phyloP scores from a whole-genome alignment of 2,888 invertebrate genomes.

The Cataglyphis altisquamis region DNA sequence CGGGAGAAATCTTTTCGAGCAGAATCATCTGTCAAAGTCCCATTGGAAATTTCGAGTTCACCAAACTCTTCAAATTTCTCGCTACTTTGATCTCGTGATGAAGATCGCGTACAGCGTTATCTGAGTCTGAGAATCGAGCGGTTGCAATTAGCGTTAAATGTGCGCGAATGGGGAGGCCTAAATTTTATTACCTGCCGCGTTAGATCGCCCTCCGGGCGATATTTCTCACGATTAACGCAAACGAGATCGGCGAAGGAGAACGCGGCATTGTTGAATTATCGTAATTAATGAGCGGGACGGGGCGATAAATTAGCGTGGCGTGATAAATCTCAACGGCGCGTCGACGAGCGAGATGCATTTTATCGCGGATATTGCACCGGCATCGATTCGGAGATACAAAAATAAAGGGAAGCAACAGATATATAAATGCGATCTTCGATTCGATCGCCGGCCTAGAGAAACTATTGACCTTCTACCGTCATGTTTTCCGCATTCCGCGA shows the following conservation, averaged over 20 bases:
- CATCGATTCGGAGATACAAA: conserved; percentile 34
- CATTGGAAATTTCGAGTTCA: neutral
- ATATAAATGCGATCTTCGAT: conserved; percentile 60
- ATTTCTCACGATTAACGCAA: conserved; percentile 16
- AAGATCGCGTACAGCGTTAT: neutral
- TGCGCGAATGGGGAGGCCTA: neutral
- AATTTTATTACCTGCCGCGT: neutral
- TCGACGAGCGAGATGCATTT: neutral
- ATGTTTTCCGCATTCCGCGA: conserved; percentile 42
- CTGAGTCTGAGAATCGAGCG: neutral
- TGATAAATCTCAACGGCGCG: neutral
- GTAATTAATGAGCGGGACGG: conserved; percentile 29
- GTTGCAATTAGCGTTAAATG: conserved; percentile 12
- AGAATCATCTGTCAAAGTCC: neutral
- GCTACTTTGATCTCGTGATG: neutral
- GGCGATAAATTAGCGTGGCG: conserved; percentile 15
- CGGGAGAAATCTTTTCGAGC: neutral
- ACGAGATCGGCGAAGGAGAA: neutral
- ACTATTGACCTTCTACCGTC: conserved; percentile 58
- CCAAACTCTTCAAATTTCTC: neutral
- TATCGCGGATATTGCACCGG: neutral
- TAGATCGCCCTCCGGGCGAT: neutral
- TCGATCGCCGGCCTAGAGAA: conserved; percentile 51
- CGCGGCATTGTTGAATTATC: conserved; percentile 5
- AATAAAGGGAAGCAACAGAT: conserved; percentile 31